A percentile compares a stretch with the other conserved stretches of the same genome.
Evolutionary conservation across 2,113 vertebrate genomes (phyloP).

Genomic region (Acrocephalus kingi): DNA sequence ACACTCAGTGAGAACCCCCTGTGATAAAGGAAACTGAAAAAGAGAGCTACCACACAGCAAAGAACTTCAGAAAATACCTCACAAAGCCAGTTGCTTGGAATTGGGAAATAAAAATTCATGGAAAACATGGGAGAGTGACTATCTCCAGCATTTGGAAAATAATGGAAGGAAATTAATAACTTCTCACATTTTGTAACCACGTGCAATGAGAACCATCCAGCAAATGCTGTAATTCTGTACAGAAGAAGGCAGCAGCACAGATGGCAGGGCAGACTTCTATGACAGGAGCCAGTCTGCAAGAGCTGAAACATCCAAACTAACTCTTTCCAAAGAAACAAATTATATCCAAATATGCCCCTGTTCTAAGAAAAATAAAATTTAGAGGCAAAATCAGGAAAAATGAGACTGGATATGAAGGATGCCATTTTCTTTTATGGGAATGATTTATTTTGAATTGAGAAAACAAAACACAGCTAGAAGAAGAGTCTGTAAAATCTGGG

Average conservation of each 20-base stretch:
- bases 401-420: background rate
- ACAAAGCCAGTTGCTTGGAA: background rate
- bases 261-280: background rate
- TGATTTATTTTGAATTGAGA: background rate
- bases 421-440: background rate
- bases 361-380: background rate
- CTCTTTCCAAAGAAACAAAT: background rate
- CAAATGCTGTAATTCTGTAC: background rate
- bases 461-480: background rate
- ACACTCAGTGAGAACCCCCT: background rate
- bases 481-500: background rate
- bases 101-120: rapidly evolving
- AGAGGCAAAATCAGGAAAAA: background rate
- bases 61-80: background rate
- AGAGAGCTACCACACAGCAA: background rate
- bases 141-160: background rate
- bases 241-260: background rate
- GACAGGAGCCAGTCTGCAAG: background rate
- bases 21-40: background rate
- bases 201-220: background rate
- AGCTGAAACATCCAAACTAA: background rate
- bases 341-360: background rate
- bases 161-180: background rate
- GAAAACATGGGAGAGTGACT: background rate
- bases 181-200: background rate